Base-by-base conservation (phyloP, 1,140 invertebrate genomes). In the Ganaspis sp. region DNA sequence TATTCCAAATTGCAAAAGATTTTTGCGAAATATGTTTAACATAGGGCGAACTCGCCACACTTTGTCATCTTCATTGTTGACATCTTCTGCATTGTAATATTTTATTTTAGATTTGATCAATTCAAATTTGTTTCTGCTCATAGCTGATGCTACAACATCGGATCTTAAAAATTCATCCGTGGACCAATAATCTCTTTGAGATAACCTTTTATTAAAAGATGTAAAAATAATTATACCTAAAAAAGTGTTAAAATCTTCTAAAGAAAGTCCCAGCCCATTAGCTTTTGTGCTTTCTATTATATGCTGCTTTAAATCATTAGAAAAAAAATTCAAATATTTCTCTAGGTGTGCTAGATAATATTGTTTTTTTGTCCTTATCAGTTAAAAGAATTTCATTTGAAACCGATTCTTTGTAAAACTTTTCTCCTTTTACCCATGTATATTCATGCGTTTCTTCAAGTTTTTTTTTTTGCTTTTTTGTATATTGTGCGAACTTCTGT, bases 281-380 rank as follows among this genome's bases (percentile, higher is more conserved):
- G 2, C 37, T 42, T 45, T 9, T 29, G 58, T 74, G 70, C 29
- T 9, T 69, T 74, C 21, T 26, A 45, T 49, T 17, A 74, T 69
- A 34, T 74, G 42, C n/a, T 74, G 2, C 58, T 69, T 74, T 19
- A 74, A n/a, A 5, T 74, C 58, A 1, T 9, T 34, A 19, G 73
- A 69, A 69, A 74, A 26, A 74, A 9, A 45, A 69, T 34, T 69
- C 58, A 29, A 49, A 74, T 29, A 74, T 29, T 74, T 74, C 37
- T 29, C 45, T 38, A 29, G 64, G 23, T n/a, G 26, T 64, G n/a
- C 19, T n/a, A 64, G 4, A 42, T 74, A 26, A 42, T 23, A 74
- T 15, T 5, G 9, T 45, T 4, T 49, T 69, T 29, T 42, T 74
- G 29, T 58, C 69, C 29, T 40, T 21, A 53, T 73, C 53, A 40